Percentiles rank a stretch among this genome's conserved stretches.
phyloP scores from a whole-genome alignment of 2,113 vertebrate species.

The Riparia riparia region DNA sequence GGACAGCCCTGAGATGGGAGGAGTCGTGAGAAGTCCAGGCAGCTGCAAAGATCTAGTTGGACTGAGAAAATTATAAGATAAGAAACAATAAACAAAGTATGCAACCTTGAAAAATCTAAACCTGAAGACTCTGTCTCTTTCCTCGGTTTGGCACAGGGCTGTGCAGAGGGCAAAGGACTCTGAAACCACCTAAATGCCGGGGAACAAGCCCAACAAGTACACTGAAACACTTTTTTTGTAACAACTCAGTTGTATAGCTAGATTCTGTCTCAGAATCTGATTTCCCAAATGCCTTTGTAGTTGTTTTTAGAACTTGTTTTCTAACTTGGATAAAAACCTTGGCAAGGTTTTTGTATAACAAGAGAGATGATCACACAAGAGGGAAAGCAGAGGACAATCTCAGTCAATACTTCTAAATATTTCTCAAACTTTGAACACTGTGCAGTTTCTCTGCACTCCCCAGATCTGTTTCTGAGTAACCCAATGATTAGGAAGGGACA shows the following conservation, averaged over 20 bases:
- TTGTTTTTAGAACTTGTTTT: background rate
- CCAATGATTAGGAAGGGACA: background rate
- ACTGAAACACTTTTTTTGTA: slow-evolving; percentile 20
- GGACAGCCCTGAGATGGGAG: too few relatives aligned
- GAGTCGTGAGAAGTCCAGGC: too few relatives aligned
- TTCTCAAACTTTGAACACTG: background rate
- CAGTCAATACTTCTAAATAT: background rate
- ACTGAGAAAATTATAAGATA: too few relatives aligned
- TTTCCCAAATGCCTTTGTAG: background rate
- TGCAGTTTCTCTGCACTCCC: background rate
- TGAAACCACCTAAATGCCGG: too few relatives aligned
- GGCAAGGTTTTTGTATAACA: background rate
- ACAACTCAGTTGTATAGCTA: background rate
- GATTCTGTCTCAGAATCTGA: background rate
- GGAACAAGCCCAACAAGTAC: background rate
- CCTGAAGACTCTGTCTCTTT: too few relatives aligned
- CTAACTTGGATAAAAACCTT: background rate
- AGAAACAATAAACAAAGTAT: too few relatives aligned
- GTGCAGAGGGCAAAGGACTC: too few relatives aligned
- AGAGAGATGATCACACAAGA: background rate
- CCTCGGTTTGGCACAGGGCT: too few relatives aligned
- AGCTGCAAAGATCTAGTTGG: too few relatives aligned
- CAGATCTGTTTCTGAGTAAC: background rate
- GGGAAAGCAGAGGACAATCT: background rate
- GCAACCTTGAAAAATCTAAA: too few relatives aligned